Conservation (phyloP, 2,797 vertebrate species). For the Stomatorhinus walkeri region DNA sequence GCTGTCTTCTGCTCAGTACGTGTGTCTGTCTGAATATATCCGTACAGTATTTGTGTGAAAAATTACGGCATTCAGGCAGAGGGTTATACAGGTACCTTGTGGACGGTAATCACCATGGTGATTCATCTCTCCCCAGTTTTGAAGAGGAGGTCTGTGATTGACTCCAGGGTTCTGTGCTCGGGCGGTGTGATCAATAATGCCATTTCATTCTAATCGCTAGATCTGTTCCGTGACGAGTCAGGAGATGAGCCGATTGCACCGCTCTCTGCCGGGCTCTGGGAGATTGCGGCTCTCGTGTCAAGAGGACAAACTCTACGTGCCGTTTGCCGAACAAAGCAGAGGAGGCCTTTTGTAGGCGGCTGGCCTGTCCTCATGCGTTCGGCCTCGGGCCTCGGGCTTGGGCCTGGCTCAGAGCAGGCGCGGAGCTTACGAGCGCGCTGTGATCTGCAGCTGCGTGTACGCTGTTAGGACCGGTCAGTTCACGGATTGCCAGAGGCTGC, state of each 20-base stretch:
- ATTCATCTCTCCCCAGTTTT: not conserved
- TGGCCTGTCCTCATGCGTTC: not conserved
- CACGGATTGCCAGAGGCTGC: not conserved
- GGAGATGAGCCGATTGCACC: conserved; percentile 5
- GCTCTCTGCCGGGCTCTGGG: not conserved
- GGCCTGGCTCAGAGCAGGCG: not conserved
- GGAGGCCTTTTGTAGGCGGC: not conserved
- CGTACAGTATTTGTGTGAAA: not conserved
- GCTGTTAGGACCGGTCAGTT: not conserved
- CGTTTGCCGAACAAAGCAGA: not conserved
- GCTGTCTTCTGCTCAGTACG: not conserved
- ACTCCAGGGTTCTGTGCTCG: not conserved
- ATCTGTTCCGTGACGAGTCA: not conserved
- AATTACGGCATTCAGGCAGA: not conserved
- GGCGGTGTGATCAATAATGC: conserved; percentile 11
- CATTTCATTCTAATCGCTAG: not conserved
- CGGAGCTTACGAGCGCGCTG: not conserved
- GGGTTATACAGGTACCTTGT: not conserved
- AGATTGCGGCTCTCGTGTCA: not conserved
- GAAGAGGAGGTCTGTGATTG: not conserved
- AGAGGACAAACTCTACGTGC: not conserved
- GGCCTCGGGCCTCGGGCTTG: not conserved
- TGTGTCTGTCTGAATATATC: not conserved
- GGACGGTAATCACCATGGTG: not conserved
- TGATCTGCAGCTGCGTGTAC: not conserved